Conservation (phyloP, 2,797 vertebrate genomes). For the Spinus pinus region DNA sequence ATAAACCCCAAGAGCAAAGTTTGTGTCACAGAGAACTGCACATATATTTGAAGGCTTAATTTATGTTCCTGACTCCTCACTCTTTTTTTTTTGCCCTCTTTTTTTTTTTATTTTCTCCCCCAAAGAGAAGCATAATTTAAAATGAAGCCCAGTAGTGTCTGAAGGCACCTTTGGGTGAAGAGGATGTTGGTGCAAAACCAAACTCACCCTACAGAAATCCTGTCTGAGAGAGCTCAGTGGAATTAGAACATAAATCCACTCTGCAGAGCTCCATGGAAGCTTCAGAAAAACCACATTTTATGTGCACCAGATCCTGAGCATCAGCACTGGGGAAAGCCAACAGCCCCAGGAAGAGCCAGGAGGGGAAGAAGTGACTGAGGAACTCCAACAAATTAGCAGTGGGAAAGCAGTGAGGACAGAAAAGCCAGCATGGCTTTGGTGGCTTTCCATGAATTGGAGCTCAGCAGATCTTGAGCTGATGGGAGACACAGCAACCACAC, state of each 20-base stretch:
- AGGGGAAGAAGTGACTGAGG: background rate
- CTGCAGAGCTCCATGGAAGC: background rate
- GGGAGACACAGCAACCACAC: fast-evolving
- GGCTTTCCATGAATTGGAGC: background rate
- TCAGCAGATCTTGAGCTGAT: background rate
- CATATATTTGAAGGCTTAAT: conserved; percentile 48
- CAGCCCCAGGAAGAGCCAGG: background rate
- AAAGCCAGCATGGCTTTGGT: background rate
- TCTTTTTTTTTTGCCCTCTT: fast-evolving
- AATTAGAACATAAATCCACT: background rate
- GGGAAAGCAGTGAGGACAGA: background rate
- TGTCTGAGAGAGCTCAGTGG: background rate
- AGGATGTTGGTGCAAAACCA: background rate
- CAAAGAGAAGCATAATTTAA: background rate
- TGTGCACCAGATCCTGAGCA: background rate
- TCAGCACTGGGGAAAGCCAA: background rate
- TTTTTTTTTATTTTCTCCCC: background rate
- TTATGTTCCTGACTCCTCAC: background rate
- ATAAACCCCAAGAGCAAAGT: conserved; percentile 70
- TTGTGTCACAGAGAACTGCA: conserved; percentile 62
- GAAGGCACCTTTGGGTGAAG: background rate
- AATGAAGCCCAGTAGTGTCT: background rate
- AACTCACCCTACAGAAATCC: background rate
- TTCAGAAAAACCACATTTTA: background rate
- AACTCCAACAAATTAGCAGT: background rate